phyloP scores from a whole-genome alignment of 1,140 invertebrate species.

The Drosophila ogumai region DNA sequence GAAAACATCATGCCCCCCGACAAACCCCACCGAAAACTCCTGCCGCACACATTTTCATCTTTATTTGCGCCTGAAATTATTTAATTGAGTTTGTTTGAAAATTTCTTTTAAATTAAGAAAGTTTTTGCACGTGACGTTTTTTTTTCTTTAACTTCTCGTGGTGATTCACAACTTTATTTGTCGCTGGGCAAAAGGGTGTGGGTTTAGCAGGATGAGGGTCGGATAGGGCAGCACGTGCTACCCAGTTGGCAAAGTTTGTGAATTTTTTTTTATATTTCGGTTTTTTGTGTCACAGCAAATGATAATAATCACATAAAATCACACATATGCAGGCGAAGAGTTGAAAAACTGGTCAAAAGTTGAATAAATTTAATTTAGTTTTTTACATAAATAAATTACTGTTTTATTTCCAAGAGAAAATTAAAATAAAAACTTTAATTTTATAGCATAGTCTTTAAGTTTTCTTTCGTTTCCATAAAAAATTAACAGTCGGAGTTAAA shows the following conservation, averaged over 20 bases:
- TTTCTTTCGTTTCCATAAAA: too few relatives aligned
- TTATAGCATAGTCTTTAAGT: background rate
- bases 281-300: constrained; percentile 39
- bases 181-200: constrained; percentile 22
- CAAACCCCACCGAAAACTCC: background rate
- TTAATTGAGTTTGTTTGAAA: constrained; percentile 83
- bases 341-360: background rate
- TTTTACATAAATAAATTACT: background rate
- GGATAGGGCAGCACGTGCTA: constrained; percentile 62
- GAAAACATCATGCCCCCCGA: constrained; percentile 44
- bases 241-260: constrained; percentile 57
- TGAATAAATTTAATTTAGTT: background rate
- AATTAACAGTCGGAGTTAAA: background rate
- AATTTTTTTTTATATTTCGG: constrained; percentile 12
- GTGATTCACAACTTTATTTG: constrained; percentile 54
- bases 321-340: constrained; percentile 31
- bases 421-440: background rate
- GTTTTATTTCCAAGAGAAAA: background rate
- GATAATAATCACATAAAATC: constrained; percentile 65
- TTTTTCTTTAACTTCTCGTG: constrained; percentile 18
- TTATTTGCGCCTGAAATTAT: constrained; percentile 79
- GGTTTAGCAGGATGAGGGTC: constrained; percentile 3
- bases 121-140: constrained; percentile 74
- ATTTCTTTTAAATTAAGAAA: constrained; percentile 83
- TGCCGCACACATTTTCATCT: constrained; percentile 60